Percentiles rank a stretch among this genome's conserved stretches.
Conservation (phyloP, 2,888 invertebrate species). For the Dasypolia templi region DNA sequence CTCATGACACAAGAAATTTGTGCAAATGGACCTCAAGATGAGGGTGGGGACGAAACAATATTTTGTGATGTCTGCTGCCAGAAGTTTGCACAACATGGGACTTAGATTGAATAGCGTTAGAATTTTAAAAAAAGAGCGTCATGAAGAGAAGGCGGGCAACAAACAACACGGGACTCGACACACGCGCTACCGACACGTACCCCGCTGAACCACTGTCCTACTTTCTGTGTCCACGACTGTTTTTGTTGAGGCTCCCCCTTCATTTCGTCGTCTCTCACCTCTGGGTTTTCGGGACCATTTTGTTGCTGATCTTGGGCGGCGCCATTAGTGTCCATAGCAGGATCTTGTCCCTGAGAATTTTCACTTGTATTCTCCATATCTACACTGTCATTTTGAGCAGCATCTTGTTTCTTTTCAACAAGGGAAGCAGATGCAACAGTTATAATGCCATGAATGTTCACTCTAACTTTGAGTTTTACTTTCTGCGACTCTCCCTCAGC, state of each 20-base stretch:
- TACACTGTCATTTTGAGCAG: constrained; percentile 82
- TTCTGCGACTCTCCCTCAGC: constrained; percentile 97
- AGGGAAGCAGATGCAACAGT: constrained; percentile 96
- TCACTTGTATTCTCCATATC: constrained; percentile 87
- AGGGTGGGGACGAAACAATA: constrained; percentile 84
- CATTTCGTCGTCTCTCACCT: constrained; percentile 88
- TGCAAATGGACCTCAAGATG: constrained; percentile 88
- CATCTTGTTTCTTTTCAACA: constrained; percentile 93
- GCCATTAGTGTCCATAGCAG: constrained; percentile 89
- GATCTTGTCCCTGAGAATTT: constrained; percentile 84
- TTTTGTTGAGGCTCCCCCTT: constrained; percentile 86
- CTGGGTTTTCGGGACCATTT: constrained; percentile 86
- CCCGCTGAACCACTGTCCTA: constrained; percentile 93
- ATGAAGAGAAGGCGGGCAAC: constrained; percentile 76
- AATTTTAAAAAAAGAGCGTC: constrained; percentile 37
- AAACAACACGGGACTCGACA: constrained; percentile 83
- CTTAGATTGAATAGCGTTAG: constrained; percentile 65
- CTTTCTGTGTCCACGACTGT: constrained; percentile 93
- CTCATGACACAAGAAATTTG: constrained; percentile 78
- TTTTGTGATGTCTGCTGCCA: constrained; percentile 85
- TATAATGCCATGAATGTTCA: constrained; percentile 98
- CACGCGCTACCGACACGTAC: constrained; percentile 91
- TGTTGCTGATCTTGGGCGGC: constrained; percentile 83
- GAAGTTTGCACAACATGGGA: constrained; percentile 56
- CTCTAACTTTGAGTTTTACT: constrained; percentile 98